Base-by-base conservation (phyloP, 2,797 vertebrate species). In the Poeciliopsis presidionis region DNA sequence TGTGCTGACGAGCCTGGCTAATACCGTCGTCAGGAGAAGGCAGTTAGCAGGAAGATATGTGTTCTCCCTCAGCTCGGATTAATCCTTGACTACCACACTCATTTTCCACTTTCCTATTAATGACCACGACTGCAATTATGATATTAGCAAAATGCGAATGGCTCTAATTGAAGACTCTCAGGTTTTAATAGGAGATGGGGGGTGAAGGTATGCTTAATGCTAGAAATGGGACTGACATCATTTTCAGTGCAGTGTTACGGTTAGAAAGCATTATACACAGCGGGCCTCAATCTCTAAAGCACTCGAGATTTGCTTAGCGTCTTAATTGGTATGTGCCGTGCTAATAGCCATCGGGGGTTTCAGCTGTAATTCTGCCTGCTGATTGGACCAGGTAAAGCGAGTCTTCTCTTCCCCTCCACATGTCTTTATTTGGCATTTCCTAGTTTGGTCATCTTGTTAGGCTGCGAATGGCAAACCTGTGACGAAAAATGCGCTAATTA, bases 91-190 rank as follows among this genome's bases (percentile, higher is more conserved):
- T 90, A 90, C 89, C 78, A 86, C 89, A 92, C 93, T 95, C 91
- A 94, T 93, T 94, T 95, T 91, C 94, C 93, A 92, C 93, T 95
- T 93, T 85, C 91, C 91, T 95, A 93, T 95, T 96, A 96, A 96
- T 94, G 93, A 93, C 94, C 93, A 81, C 81, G 88, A 92, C 94
- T 92, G 93, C 95, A 96, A 95, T 96, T 96, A 96, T 95, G 94
- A 95, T 95, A 96, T 96, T 96, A 95, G 93, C 89, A 87, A 94
- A 93, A 95, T 95, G 95, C 95, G 95, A 96, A 96, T 96, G 93
- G 87, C 74, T 93, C 92, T 95, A 95, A 96, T 96, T 96, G 94
- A 94, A 95, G 94, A 94, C 93, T 94, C 94, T 96, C 91, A 92
- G 93, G 91, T 95, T 93, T 95, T 95, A 95, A 92, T 93, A 85